phyloP scores from a whole-genome alignment of 2,888 invertebrate genomes.

The Oxycera nigricornis region DNA sequence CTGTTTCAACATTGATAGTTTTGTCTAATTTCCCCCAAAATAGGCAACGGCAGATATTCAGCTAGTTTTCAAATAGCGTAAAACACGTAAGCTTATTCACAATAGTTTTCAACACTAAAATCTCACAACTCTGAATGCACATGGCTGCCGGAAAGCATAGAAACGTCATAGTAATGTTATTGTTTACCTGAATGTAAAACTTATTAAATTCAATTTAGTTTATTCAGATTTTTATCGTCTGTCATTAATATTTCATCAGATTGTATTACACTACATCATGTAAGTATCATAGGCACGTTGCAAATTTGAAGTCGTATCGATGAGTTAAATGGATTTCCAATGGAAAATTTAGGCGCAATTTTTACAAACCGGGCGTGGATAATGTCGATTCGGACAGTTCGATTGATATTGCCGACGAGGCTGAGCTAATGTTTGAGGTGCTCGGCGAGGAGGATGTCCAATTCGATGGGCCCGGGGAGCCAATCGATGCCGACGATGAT shows the following conservation, averaged over 20 bases:
- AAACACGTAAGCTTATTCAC: too few species aligned
- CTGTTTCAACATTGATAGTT: too few species aligned
- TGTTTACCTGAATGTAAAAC: slow-evolving; percentile 11
- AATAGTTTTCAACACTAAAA: too few species aligned
- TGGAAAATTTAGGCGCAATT: slow-evolving; percentile 42
- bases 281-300: background rate
- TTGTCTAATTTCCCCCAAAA: too few species aligned
- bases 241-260: background rate
- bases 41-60: too few species aligned
- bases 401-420: slow-evolving; percentile 29
- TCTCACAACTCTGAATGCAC: too few species aligned
- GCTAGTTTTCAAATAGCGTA: too few species aligned
- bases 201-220: background rate
- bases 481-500: slow-evolving; percentile 18
- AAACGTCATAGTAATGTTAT: slow-evolving; percentile 22
- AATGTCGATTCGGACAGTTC: slow-evolving; percentile 44
- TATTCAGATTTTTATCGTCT: too few species aligned
- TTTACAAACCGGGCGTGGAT: slow-evolving; percentile 44
- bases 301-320: background rate
- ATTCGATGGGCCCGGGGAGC: background rate
- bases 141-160: too few species aligned
- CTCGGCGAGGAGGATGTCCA: background rate
- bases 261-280: background rate
- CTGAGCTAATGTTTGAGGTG: slow-evolving; percentile 19
- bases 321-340: background rate